These are phyloP conservation scores for Sander vitreus DNA, from an alignment of 2,113 vertebrate species.

Conservation along the genomic window DNA sequence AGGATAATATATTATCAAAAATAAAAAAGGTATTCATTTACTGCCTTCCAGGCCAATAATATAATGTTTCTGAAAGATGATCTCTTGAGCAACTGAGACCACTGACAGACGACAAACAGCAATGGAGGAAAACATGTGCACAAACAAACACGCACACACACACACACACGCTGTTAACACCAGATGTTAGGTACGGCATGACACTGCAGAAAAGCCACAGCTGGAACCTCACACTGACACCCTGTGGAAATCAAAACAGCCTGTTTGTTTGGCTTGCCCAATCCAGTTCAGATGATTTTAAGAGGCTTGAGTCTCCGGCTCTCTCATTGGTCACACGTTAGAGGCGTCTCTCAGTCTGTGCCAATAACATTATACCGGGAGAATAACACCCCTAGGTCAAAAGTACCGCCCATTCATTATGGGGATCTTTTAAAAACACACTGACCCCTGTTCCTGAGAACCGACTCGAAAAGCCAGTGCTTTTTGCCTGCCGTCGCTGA, in stretches of 20 bases:
- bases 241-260: slow-evolving; percentile 46
- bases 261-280: slow-evolving; percentile 55
- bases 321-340: slow-evolving; percentile 65
- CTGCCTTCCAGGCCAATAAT: not conserved
- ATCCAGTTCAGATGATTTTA: slow-evolving; percentile 45
- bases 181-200: slow-evolving; percentile 50
- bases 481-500: slow-evolving; percentile 21
- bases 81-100: slow-evolving; percentile 38
- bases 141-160: not conserved
- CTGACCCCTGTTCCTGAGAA: slow-evolving; percentile 35
- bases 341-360: slow-evolving; percentile 61
- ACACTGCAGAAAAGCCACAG: slow-evolving; percentile 26
- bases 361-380: slow-evolving; percentile 62
- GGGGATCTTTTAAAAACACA: slow-evolving; percentile 32
- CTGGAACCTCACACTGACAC: slow-evolving; percentile 9
- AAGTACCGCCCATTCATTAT: slow-evolving; percentile 29
- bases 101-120: slow-evolving; percentile 35
- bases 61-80: slow-evolving; percentile 29
- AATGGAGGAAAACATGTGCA: not conserved
- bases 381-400: slow-evolving; percentile 60
- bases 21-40: slow-evolving; percentile 1
- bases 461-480: not conserved
- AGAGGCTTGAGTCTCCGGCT: not conserved
- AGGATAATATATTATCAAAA: not conserved
- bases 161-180: slow-evolving; percentile 23